A percentile compares a stretch with the other conserved stretches of the same genome.
phyloP scores from a whole-genome alignment of 2,113 vertebrate species.

The Spermophilus dauricus region DNA sequence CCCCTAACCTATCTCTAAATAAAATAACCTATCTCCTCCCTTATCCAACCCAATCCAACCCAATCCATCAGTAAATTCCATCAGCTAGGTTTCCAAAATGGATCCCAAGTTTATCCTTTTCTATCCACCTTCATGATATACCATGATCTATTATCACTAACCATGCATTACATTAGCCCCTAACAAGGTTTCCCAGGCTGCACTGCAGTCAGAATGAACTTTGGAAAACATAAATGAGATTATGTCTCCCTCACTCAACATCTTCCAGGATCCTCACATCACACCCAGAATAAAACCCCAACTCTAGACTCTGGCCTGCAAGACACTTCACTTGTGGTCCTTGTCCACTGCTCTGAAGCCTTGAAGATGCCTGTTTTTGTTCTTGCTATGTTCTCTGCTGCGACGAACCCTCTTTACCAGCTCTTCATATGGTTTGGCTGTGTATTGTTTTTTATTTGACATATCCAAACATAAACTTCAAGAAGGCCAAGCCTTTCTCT shows the following conservation, averaged over 20 bases:
- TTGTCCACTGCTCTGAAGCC: background rate
- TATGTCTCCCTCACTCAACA: background rate
- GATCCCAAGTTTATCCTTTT: background rate
- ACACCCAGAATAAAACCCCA: background rate
- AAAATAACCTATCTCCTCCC: background rate
- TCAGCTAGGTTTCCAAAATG: background rate
- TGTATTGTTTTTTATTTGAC: background rate
- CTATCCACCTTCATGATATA: background rate
- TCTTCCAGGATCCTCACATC: background rate
- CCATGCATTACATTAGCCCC: no score
- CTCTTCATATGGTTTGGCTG: background rate
- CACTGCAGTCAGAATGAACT: background rate
- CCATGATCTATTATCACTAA: background rate
- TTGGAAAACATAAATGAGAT: slow-evolving; percentile 19
- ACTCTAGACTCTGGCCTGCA: background rate
- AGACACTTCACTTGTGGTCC: background rate
- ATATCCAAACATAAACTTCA: background rate
- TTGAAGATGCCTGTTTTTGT: background rate
- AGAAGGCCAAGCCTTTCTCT: background rate
- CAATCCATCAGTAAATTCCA: background rate
- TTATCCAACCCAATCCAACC: background rate
- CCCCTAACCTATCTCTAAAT: background rate
- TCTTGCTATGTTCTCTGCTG: background rate
- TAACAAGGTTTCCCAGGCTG: background rate
- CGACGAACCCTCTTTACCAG: background rate